phyloP scores from a whole-genome alignment of 2,113 vertebrate genomes.

The Saimiri boliviensis region DNA sequence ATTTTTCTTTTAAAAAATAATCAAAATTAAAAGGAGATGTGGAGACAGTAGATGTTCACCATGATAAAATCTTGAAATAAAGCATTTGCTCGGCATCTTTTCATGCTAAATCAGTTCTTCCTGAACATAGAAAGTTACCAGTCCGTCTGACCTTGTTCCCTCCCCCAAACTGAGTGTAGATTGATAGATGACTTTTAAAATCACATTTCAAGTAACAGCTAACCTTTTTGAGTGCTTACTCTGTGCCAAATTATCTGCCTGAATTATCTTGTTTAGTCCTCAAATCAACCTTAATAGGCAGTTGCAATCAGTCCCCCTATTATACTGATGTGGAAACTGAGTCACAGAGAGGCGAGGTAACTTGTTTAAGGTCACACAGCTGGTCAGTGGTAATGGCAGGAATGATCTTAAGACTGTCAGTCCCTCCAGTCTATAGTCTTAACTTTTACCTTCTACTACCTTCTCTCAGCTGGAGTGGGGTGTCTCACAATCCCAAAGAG shows the following conservation, averaged over 20 bases:
- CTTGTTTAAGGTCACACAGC: neutral
- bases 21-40: constrained; percentile 17
- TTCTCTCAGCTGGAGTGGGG: neutral
- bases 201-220: neutral
- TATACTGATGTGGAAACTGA: neutral
- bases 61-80: constrained; percentile 57
- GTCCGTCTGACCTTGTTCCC: constrained; percentile 18
- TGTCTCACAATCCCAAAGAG: neutral
- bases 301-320: neutral
- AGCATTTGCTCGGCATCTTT: constrained; percentile 44
- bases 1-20: neutral
- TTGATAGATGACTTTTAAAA: constrained; percentile 21
- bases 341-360: neutral
- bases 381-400: neutral
- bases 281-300: neutral
- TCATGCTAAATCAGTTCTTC: constrained; percentile 48
- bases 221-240: neutral
- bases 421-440: neutral
- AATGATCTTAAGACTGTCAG: neutral
- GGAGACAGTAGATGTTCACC: constrained; percentile 2
- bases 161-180: neutral
- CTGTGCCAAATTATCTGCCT: neutral
- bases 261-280: neutral
- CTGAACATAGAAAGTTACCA: constrained; percentile 33
- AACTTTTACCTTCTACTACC: neutral